Base-by-base conservation (phyloP, 2,113 vertebrate genomes). In the Tachysurus fulvidraco region DNA sequence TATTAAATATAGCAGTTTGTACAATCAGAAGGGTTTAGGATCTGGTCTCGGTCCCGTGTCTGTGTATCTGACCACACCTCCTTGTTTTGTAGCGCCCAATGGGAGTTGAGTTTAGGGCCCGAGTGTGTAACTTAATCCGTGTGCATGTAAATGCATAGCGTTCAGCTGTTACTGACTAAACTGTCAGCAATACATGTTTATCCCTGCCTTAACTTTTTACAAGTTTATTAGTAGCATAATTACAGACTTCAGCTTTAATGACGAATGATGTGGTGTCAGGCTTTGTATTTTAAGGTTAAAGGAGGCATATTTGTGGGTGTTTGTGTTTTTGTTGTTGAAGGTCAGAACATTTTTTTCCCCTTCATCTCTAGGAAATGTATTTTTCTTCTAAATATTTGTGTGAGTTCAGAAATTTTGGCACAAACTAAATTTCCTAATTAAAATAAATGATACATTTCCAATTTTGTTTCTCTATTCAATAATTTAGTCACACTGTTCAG, bases 151-250 rank as follows among this genome's bases (percentile, higher is more conserved):
- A 87, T 83, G 86, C 88, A 84, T 93, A 90, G 91, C 86, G 81
- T 93, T 91, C 90, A 92, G 92, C 92, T 93, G 93, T 92, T 92
- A 88, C 89, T 89, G 87, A 69, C 76, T 83, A 92, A 93, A 92
- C 91, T 93, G 93, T 92, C 88, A 90, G 88, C 85, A 83, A 88
- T 64, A 52, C 85, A 88, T 84, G 69, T 57, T 82, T 88, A 83
- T 87, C 86, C 76, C 87, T 84, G 64, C 69, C 79, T 80, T 36
- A 84, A 73, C 54, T 86, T 88, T 88, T 69, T 81, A 52, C 86
- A 87, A 84, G 59, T 86, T 77, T 55, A 60, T 79, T 79, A 36
- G 54, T 30, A 36, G n/a, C n/a, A 12, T 57, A 13, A 41, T n/a
- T 65, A 50, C 16, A n/a, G 25, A 44, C 74, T 21, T 79, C 16